Percentiles rank a stretch among this genome's conserved stretches.
Evolutionary conservation across 2,113 vertebrate species (phyloP).

Genomic region (Pampusana beccarii): DNA sequence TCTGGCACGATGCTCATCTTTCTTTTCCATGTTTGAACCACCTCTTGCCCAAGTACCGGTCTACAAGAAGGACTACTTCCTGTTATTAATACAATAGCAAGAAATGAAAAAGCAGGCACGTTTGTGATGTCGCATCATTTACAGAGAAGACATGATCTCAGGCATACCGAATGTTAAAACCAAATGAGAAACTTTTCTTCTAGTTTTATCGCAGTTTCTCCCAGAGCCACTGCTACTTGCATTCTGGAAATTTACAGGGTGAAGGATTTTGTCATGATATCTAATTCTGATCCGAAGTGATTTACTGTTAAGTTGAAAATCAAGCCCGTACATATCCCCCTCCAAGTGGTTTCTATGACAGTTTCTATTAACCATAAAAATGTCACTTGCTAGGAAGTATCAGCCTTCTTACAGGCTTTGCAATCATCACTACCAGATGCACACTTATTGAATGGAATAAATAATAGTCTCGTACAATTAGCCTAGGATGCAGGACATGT

Average conservation of each 20-base stretch:
- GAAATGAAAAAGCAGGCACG: neutral
- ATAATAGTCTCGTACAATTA: constrained; percentile 51
- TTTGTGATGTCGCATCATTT: neutral
- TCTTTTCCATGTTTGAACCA: neutral
- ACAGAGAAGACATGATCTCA: neutral
- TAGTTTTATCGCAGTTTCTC: constrained; percentile 35
- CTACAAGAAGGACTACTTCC: neutral
- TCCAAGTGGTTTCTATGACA: constrained; percentile 58
- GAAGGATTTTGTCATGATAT: constrained; percentile 55
- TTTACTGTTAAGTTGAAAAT: constrained; percentile 63
- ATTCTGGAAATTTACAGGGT: constrained; percentile 48
- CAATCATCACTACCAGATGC: constrained; percentile 63
- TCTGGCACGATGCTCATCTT: neutral
- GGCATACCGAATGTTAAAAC: neutral
- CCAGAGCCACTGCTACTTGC: neutral
- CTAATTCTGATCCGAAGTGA: constrained; percentile 62
- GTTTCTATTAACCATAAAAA: constrained; percentile 72
- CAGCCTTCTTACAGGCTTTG: constrained; percentile 62
- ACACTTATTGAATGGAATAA: constrained; percentile 61
- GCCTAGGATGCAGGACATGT: constrained; percentile 34
- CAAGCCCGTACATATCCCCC: constrained; percentile 50
- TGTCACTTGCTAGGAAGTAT: constrained; percentile 64
- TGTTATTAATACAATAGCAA: neutral
- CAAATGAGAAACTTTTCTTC: constrained; percentile 36
- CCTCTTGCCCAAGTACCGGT: neutral